Percentiles rank a stretch among this genome's conserved stretches.
phyloP scores from a whole-genome alignment of 2,113 vertebrate genomes.

The Ranitomeya imitator region DNA sequence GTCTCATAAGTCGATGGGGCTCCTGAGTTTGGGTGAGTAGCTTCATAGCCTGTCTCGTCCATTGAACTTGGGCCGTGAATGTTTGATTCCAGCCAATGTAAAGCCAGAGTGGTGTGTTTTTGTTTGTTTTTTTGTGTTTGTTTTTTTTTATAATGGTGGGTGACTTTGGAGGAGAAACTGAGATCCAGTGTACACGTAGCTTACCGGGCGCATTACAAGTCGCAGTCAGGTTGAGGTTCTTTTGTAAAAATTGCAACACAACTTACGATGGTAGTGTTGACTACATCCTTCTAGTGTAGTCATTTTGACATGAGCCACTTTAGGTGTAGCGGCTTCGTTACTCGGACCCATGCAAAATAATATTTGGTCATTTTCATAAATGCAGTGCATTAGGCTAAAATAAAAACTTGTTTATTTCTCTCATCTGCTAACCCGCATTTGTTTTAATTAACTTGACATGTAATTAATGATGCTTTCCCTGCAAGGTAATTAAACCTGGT shows the following conservation, averaged over 20 bases:
- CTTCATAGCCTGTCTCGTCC: too few species aligned
- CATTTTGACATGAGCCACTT: neutral
- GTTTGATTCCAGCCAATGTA: too few species aligned
- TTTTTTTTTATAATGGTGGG: too few species aligned
- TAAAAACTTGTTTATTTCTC: neutral
- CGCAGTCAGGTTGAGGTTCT: neutral
- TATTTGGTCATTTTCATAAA: neutral
- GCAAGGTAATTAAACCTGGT: constrained; percentile 16
- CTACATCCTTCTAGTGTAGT: neutral
- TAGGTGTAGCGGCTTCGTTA: too few species aligned
- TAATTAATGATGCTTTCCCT: constrained; percentile 5
- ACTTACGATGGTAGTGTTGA: too few species aligned
- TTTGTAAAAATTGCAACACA: neutral
- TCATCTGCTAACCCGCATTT: neutral
- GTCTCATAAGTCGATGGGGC: too few species aligned
- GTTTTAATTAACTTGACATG: constrained; percentile 4
- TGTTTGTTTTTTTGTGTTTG: too few species aligned
- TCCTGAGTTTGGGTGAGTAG: too few species aligned
- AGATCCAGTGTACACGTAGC: too few species aligned
- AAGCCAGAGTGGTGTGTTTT: too few species aligned
- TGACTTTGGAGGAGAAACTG: too few species aligned
- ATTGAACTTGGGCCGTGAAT: too few species aligned
- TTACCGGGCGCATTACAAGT: neutral
- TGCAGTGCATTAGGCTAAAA: neutral
- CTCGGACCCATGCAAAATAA: neutral